Conservation (phyloP, 2,113 vertebrate genomes). For the Paramisgurnus dabryanus region DNA sequence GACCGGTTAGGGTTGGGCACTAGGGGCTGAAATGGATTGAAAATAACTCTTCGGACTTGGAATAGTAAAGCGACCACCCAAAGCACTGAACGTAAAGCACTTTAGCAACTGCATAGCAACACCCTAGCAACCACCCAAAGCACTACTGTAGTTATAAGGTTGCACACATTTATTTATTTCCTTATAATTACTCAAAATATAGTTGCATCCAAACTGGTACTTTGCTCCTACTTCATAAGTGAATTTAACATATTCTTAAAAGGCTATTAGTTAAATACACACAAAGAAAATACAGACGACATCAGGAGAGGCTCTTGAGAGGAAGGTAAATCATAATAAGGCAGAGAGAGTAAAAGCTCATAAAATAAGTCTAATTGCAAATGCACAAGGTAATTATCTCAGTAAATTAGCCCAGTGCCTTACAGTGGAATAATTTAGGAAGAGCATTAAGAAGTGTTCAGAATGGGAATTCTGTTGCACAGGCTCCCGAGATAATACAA, state of each 20-base stretch:
- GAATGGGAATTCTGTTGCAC: constrained; percentile 60
- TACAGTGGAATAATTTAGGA: constrained; percentile 73
- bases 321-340: constrained; percentile 66
- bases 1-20: no score
- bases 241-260: constrained; percentile 5
- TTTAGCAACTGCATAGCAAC: no score
- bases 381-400: constrained; percentile 77
- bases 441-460: constrained; percentile 64
- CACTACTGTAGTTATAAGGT: background rate
- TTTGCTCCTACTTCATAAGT: constrained; percentile 10
- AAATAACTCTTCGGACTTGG: no score
- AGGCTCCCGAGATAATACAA: constrained; percentile 4
- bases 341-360: constrained; percentile 61
- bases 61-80: no score
- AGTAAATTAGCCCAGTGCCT: constrained; percentile 76
- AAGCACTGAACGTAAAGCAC: no score
- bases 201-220: constrained; percentile 22
- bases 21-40: no score
- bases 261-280: constrained; percentile 32
- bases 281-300: constrained; percentile 43
- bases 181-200: constrained; percentile 6
- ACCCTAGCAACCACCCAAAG: background rate
- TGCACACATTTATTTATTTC: no score
- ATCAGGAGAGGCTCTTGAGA: constrained; percentile 62
- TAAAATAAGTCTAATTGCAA: constrained; percentile 77